These are phyloP conservation scores for Grammomys dolichurus DNA, from an alignment of 2,113 vertebrate species.

Conservation along the genomic window DNA sequence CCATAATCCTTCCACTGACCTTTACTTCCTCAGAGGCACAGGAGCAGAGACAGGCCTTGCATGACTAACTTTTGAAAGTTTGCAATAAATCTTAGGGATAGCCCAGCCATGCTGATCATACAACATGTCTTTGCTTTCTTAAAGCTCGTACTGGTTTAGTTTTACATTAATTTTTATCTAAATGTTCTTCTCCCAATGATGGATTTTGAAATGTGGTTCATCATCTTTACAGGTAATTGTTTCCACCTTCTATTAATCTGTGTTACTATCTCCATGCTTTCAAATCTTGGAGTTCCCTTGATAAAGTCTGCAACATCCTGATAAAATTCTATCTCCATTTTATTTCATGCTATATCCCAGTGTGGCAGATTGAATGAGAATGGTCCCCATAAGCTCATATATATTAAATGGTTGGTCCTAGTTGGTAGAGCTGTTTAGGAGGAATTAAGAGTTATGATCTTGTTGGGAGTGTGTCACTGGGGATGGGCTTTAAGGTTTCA, in stretches of 20 bases:
- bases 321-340: neutral
- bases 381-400: neutral
- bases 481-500: neutral
- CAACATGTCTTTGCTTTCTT: neutral
- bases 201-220: neutral
- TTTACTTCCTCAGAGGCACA: neutral
- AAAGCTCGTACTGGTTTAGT: neutral
- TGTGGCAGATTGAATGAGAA: neutral
- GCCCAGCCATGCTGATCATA: neutral
- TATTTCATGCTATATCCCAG: neutral
- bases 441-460: neutral
- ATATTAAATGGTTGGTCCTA: neutral
- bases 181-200: neutral
- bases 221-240: neutral
- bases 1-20: neutral
- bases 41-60: neutral
- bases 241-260: neutral
- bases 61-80: neutral
- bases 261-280: neutral
- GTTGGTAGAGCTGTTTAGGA: neutral
- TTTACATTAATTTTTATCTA: constrained; percentile 12
- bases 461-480: neutral
- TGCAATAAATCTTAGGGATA: neutral
- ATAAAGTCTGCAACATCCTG: neutral
- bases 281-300: neutral